Conservation (phyloP, 2,797 vertebrate species). For the Labroides dimidiatus region DNA sequence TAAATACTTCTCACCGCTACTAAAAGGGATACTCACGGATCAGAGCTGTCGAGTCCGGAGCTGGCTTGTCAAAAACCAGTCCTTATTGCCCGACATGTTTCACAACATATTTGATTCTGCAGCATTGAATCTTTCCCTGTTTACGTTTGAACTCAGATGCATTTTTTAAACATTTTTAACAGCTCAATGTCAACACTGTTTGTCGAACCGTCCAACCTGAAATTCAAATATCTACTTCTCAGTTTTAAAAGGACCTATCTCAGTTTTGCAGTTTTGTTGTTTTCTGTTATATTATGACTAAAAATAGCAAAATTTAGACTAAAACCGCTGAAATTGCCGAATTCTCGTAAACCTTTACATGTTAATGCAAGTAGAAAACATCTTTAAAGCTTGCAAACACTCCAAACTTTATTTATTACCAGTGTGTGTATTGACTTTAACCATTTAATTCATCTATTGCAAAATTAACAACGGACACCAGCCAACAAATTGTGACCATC, state of each 20-base stretch:
- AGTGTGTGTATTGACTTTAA: neutral
- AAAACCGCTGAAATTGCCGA: neutral
- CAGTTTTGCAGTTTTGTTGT: too few relatives aligned
- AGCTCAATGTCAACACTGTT: neutral
- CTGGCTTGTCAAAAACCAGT: neutral
- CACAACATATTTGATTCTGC: slow-evolving; percentile 5
- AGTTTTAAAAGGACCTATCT: neutral
- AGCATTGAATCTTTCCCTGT: too few relatives aligned
- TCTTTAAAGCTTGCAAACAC: neutral
- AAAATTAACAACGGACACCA: too few relatives aligned
- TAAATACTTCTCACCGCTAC: slow-evolving; percentile 59
- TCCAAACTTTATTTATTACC: neutral
- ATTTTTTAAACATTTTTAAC: neutral
- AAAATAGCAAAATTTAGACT: neutral
- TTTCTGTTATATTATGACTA: neutral
- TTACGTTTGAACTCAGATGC: neutral
- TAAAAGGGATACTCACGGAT: slow-evolving; percentile 69
- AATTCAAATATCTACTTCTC: neutral
- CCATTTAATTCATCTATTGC: neutral
- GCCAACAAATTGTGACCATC: too few relatives aligned
- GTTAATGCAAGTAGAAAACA: neutral
- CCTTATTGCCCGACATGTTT: neutral
- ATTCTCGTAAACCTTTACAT: neutral
- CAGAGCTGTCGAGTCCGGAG: too few relatives aligned
- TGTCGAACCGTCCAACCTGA: neutral